phyloP scores from a whole-genome alignment of 2,888 invertebrate genomes.

The Amblyjoppa fuscipennis region DNA sequence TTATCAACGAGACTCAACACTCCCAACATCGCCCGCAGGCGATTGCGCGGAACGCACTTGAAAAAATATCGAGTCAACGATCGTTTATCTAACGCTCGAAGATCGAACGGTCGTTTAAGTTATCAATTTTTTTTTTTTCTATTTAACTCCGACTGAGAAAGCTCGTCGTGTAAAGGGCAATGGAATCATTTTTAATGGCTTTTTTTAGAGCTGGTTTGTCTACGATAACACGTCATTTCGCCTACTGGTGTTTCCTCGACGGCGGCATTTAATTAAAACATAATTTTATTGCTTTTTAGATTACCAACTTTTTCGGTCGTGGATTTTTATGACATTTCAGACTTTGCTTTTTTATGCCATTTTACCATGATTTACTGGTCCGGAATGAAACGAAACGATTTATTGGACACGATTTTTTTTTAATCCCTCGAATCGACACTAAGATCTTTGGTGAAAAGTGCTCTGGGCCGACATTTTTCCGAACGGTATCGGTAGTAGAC shows the following conservation, averaged over 20 bases:
- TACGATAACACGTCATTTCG: too few relatives aligned
- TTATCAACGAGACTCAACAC: conserved; percentile 28
- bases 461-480: conserved; percentile 9
- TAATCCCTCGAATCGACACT: conserved; percentile 20
- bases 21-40: conserved; percentile 5
- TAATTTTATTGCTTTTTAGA: too few relatives aligned
- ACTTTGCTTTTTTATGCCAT: too few relatives aligned
- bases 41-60: conserved; percentile 3
- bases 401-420: background rate
- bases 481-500: conserved; percentile 41
- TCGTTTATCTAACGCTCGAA: background rate
- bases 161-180: too few relatives aligned
- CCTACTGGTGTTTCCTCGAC: too few relatives aligned
- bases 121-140: background rate
- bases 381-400: too few relatives aligned
- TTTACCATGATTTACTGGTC: too few relatives aligned
- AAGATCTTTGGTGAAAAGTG: conserved; percentile 16
- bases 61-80: conserved; percentile 7
- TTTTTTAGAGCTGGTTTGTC: too few relatives aligned
- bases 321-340: too few relatives aligned
- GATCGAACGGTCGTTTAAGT: background rate
- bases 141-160: background rate
- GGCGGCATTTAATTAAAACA: too few relatives aligned
- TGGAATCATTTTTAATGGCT: too few relatives aligned
- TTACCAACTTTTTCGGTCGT: too few relatives aligned